phyloP scores from a whole-genome alignment of 1,140 invertebrate genomes.

The Temnothorax nylanderi region DNA sequence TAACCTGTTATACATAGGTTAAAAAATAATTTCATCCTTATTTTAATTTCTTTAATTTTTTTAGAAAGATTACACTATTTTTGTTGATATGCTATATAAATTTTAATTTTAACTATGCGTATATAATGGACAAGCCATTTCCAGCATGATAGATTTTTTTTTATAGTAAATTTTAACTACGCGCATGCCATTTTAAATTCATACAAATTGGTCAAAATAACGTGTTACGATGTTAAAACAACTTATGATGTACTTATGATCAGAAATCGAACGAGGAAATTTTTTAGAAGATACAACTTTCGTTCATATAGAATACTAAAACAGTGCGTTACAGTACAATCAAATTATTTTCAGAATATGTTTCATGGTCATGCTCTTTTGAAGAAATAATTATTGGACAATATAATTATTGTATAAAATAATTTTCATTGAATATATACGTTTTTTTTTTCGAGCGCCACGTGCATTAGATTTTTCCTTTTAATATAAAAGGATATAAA shows the following conservation, averaged over 20 bases:
- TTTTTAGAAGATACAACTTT: background rate
- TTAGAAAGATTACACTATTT: background rate
- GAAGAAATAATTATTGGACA: background rate
- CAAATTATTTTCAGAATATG: background rate
- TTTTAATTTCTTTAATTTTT: background rate
- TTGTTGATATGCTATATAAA: background rate
- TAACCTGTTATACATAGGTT: background rate
- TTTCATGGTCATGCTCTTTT: background rate
- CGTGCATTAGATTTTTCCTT: conserved; percentile 14
- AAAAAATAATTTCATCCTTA: background rate
- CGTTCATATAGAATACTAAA: background rate
- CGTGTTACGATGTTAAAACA: background rate
- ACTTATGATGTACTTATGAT: background rate
- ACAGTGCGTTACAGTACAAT: background rate
- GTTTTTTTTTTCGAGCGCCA: conserved; percentile 12
- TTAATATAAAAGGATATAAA: conserved; percentile 58
- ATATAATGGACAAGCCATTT: conserved; percentile 53
- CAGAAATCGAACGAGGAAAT: background rate
- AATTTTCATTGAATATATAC: conserved; percentile 13
- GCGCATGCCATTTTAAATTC: conserved; percentile 62
- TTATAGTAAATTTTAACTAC: conserved; percentile 6
- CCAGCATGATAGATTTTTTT: conserved; percentile 25
- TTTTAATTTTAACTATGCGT: background rate
- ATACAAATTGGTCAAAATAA: background rate
- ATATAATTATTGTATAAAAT: background rate